phyloP scores from a whole-genome alignment of 2,113 vertebrate species.

The Meleagris gallopavo region DNA sequence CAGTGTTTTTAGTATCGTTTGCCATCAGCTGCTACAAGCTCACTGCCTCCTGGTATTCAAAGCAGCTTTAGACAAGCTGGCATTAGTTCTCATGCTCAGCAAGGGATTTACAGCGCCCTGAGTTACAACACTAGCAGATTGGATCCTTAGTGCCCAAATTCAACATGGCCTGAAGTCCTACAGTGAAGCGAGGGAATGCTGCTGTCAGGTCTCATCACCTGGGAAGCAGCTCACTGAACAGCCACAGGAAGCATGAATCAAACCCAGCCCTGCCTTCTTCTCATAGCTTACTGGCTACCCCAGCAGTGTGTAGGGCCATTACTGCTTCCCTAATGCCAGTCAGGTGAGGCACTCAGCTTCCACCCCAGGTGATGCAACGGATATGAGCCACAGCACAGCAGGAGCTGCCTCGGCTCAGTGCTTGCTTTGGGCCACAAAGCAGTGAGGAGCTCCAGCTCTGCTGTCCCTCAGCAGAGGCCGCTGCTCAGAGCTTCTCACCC shows the following conservation, averaged over 20 bases:
- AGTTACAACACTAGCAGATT: neutral
- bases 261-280: neutral
- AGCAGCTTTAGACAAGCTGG: slow-evolving; percentile 51
- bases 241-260: neutral
- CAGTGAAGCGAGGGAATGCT: neutral
- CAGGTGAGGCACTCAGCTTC: slow-evolving; percentile 11
- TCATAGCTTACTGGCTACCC: neutral
- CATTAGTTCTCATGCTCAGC: neutral
- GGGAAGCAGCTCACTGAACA: neutral
- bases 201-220: neutral
- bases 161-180: neutral
- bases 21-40: neutral
- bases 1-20: neutral
- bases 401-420: neutral
- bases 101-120: slow-evolving; percentile 24
- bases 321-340: neutral
- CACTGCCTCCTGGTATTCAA: neutral
- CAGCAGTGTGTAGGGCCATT: neutral
- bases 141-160: neutral
- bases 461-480: neutral
- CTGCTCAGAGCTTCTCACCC: neutral
- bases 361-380: neutral
- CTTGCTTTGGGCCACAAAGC: neutral
- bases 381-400: neutral
- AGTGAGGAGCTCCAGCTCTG: neutral